phyloP scores from a whole-genome alignment of 2,797 vertebrate genomes.

The Pelodytes ibericus region DNA sequence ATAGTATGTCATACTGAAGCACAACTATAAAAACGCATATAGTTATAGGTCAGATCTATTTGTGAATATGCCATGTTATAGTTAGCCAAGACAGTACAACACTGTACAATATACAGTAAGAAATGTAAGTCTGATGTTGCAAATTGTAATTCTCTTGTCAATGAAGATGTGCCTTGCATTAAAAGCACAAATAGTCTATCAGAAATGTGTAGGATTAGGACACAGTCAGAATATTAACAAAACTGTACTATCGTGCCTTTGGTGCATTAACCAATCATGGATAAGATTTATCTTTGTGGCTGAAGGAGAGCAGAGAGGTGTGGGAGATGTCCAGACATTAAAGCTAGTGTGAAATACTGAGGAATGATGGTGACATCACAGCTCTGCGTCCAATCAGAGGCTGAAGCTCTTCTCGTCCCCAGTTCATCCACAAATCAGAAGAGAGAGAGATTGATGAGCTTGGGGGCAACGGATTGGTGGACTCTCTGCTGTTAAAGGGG shows the following conservation, averaged over 20 bases:
- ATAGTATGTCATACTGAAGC: too few species aligned
- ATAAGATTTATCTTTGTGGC: not conserved
- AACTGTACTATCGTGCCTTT: not conserved
- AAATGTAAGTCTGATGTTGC: too few species aligned
- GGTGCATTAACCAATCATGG: not conserved
- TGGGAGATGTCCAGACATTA: not conserved
- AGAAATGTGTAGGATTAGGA: not conserved
- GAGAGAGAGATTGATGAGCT: not conserved
- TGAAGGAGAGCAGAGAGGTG: not conserved
- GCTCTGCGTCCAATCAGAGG: not conserved
- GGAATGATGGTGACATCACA: not conserved
- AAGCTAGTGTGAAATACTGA: not conserved
- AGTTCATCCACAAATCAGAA: constrained; percentile 11
- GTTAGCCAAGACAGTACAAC: too few species aligned
- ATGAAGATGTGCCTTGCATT: too few species aligned
- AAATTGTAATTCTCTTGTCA: too few species aligned
- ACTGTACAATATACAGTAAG: too few species aligned
- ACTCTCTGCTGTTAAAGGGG: constrained; percentile 5
- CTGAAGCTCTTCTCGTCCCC: not conserved
- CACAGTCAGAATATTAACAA: not conserved
- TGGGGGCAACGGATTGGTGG: not conserved
- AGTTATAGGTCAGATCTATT: too few species aligned
- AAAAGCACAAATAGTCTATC: not conserved
- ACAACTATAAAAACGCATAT: too few species aligned
- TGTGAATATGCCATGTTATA: too few species aligned